Evolutionary conservation across 2,113 vertebrate genomes (phyloP).

Genomic region (Scomber japonicus): DNA sequence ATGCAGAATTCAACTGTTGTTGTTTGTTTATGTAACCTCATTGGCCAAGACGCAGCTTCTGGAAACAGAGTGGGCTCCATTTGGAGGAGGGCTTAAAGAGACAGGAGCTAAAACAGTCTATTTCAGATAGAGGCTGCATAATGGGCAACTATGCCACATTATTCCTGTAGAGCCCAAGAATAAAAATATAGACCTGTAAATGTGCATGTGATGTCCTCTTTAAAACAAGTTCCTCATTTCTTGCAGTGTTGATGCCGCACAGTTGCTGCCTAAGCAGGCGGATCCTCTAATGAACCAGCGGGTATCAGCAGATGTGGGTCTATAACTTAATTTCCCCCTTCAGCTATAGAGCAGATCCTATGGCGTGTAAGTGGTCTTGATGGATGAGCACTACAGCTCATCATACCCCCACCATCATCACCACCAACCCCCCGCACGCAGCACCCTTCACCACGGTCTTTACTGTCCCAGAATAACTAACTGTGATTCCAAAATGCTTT

Average conservation of each 20-base stretch:
- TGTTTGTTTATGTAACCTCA: no score
- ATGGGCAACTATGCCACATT: no score
- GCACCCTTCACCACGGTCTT: constrained; percentile 48
- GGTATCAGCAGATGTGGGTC: constrained; percentile 85
- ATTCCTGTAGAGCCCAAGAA: no score
- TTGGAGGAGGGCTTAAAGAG: no score
- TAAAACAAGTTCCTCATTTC: constrained; percentile 22
- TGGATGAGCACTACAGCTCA: constrained; percentile 83
- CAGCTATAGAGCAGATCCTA: constrained; percentile 85
- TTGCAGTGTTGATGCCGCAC: constrained; percentile 53
- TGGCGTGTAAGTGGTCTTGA: constrained; percentile 86
- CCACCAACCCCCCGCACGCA: constrained; percentile 58
- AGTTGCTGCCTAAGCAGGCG: constrained; percentile 76
- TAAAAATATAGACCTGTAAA: no score
- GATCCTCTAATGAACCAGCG: constrained; percentile 84
- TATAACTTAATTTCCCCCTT: constrained; percentile 83
- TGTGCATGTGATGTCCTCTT: no score
- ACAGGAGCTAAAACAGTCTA: no score
- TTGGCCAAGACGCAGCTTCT: no score
- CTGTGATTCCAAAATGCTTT: not conserved
- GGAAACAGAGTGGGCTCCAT: no score
- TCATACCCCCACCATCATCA: constrained; percentile 70
- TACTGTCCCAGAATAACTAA: constrained; percentile 27
- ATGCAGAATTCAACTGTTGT: no score
- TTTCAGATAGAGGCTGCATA: no score